Evolutionary conservation across 2,888 invertebrate species (phyloP).

Genomic region (Lasioglossum vierecki): DNA sequence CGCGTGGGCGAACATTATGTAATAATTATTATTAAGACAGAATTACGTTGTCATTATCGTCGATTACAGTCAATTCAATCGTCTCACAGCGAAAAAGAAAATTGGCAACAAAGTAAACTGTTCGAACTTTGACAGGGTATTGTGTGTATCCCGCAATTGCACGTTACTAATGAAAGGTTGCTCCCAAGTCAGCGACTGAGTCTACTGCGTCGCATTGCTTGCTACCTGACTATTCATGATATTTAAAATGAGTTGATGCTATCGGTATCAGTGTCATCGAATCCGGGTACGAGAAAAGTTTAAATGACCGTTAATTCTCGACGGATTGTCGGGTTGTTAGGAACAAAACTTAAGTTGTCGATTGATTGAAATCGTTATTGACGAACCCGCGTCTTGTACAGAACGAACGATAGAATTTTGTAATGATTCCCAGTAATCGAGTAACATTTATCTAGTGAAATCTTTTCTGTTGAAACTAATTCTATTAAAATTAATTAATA

Average conservation of each 20-base stretch:
- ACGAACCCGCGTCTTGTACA: neutral
- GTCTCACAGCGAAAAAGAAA: neutral
- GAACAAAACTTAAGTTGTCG: neutral
- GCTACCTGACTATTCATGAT: constrained; percentile 26
- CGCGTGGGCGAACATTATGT: neutral
- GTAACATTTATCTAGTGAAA: neutral
- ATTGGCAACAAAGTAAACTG: constrained; percentile 31
- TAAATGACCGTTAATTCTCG: constrained; percentile 1
- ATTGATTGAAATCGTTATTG: constrained; percentile 8
- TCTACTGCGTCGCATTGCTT: constrained; percentile 11
- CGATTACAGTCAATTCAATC: neutral
- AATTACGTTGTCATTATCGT: constrained; percentile 2
- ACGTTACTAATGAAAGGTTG: constrained; percentile 40
- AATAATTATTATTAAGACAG: constrained; percentile 15
- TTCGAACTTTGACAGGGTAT: constrained; percentile 14
- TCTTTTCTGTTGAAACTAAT: no score
- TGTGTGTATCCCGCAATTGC: constrained; percentile 34
- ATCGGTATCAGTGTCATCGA: constrained; percentile 21
- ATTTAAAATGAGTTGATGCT: constrained; percentile 35
- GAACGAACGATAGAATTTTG: neutral
- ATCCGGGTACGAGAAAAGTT: constrained; percentile 28
- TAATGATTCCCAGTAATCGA: neutral
- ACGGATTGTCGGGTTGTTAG: neutral
- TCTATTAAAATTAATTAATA: no score
- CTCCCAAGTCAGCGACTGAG: constrained; percentile 22